Percentiles rank a stretch among this genome's conserved stretches.
These are phyloP conservation scores for Garra rufa DNA, from an alignment of 2,113 vertebrate genomes.

Conservation along the genomic window DNA sequence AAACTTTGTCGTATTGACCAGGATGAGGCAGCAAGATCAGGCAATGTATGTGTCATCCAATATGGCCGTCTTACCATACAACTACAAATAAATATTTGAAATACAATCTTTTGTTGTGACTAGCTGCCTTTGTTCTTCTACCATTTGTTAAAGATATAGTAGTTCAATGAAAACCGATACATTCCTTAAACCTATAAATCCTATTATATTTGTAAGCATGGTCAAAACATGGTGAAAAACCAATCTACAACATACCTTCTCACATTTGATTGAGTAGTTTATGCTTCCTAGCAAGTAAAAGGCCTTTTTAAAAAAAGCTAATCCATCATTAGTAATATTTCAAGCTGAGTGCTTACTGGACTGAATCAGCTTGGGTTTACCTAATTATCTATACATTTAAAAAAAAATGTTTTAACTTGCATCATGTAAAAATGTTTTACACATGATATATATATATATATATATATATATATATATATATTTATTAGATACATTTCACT, in stretches of 20 bases:
- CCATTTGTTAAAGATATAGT: not conserved
- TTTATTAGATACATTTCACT: too few species aligned
- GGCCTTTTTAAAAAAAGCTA: not conserved
- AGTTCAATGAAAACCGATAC: not conserved
- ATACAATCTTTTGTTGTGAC: not conserved
- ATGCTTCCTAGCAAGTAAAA: not conserved
- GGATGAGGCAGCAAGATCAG: constrained; percentile 3
- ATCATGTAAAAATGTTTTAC: too few species aligned
- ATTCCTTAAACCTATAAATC: not conserved
- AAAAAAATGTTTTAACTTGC: too few species aligned
- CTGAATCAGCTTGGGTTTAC: too few species aligned
- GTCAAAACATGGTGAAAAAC: not conserved
- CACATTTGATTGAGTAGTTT: not conserved
- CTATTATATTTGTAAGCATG: not conserved
- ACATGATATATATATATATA: too few species aligned
- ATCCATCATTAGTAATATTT: too few species aligned
- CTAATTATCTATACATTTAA: too few species aligned
- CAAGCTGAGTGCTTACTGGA: too few species aligned
- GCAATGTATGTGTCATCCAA: constrained; percentile 7
- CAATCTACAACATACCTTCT: not conserved
- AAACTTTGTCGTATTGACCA: not conserved
- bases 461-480: too few species aligned
- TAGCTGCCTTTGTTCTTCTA: not conserved
- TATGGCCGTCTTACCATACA: constrained; percentile 1
- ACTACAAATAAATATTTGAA: constrained; percentile 28